Conservation (phyloP, 2,113 vertebrate species). For the Pteruthius melanotis region DNA sequence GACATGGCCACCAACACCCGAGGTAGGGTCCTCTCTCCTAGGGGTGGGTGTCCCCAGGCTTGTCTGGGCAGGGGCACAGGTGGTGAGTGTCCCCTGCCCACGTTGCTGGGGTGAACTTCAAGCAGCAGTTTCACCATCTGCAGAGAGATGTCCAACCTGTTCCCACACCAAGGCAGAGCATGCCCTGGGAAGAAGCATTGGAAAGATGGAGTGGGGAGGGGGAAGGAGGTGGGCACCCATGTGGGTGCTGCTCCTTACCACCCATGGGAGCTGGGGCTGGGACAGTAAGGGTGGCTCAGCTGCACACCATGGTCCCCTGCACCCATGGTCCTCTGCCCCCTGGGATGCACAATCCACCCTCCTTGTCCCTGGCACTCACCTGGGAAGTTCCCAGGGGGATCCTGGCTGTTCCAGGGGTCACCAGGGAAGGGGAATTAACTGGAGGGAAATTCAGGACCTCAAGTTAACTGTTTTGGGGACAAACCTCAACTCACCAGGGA, state of each 20-base stretch:
- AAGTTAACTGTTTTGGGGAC: accelerated
- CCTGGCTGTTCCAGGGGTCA: accelerated
- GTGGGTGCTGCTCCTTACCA: neutral
- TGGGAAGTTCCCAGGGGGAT: accelerated
- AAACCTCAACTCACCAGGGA: neutral
- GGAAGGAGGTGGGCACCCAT: neutral
- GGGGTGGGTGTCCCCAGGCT: neutral
- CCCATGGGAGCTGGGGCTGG: neutral
- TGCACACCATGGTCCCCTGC: accelerated
- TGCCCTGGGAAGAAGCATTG: neutral
- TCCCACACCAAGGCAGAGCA: neutral
- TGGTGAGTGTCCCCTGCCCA: neutral
- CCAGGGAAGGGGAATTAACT: no score
- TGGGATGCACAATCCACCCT: accelerated
- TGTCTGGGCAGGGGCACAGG: neutral
- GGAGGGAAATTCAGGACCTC: neutral
- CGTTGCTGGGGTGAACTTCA: neutral
- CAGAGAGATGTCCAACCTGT: neutral
- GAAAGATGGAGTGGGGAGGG: neutral
- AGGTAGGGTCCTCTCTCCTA: conserved; percentile 76
- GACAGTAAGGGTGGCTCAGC: neutral
- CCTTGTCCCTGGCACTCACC: neutral
- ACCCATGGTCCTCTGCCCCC: neutral
- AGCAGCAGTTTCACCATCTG: neutral
- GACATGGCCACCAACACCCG: conserved; percentile 99